Evolutionary conservation across 53 echinoderm and acorn worm species (phyloP).

Genomic region (Crossaster papposus): DNA sequence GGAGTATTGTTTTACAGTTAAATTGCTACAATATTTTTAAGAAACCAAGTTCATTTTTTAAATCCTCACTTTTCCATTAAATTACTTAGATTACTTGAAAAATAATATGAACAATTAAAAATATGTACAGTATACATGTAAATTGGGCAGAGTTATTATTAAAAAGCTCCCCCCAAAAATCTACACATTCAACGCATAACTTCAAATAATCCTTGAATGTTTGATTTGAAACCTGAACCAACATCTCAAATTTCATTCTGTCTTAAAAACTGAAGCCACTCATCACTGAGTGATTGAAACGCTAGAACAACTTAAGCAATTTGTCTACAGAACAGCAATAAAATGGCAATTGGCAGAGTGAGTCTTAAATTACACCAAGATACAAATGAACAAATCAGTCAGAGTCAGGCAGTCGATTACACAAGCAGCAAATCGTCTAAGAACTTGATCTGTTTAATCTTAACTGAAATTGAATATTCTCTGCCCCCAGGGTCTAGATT

Average conservation of each 20-base stretch:
- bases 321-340: neutral
- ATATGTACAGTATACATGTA: too few species aligned
- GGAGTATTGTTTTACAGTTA: too few species aligned
- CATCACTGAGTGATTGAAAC: neutral
- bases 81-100: too few species aligned
- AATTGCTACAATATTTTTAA: too few species aligned
- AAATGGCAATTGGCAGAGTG: neutral
- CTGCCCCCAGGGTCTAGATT: conserved; percentile 10
- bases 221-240: neutral
- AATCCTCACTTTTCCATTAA: too few species aligned
- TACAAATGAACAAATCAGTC: neutral
- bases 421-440: neutral
- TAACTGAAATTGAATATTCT: conserved; percentile 40
- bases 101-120: too few species aligned
- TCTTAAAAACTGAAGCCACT: neutral
- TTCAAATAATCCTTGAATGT: neutral
- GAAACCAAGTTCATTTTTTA: too few species aligned
- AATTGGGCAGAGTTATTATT: too few species aligned
- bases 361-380: neutral
- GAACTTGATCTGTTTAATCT: conserved; percentile 25
- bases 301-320: neutral
- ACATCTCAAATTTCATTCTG: neutral
- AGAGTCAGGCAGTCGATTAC: neutral
- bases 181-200: too few species aligned
- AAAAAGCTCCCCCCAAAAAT: too few species aligned